phyloP scores from a whole-genome alignment of 2,113 vertebrate genomes.

The Pogonocichla stellata region DNA sequence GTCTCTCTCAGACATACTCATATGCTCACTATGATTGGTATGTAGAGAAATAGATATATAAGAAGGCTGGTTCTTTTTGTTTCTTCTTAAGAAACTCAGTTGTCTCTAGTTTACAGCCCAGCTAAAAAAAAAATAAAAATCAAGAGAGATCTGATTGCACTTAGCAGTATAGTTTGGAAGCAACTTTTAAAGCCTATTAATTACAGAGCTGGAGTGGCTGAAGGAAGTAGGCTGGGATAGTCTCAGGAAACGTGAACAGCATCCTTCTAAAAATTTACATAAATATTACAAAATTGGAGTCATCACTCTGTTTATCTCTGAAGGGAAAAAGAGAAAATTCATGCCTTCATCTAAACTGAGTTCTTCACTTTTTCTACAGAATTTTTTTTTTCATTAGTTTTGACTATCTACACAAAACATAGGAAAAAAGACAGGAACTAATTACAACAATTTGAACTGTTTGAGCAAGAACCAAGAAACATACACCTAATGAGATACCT shows the following conservation, averaged over 20 bases:
- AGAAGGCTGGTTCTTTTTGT: background rate
- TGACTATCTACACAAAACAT: background rate
- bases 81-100: background rate
- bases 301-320: background rate
- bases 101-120: background rate
- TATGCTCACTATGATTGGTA: background rate
- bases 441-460: background rate
- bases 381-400: background rate
- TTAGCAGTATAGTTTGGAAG: background rate
- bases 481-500: background rate
- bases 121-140: background rate
- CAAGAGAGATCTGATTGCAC: background rate
- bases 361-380: background rate
- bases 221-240: background rate
- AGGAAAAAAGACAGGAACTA: background rate
- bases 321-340: background rate
- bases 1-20: background rate
- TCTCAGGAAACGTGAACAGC: background rate
- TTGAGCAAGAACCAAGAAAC: background rate
- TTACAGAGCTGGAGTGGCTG: background rate
- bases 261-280: background rate
- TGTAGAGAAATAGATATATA: accelerated
- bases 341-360: background rate
- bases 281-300: conserved; percentile 1
- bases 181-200: background rate